Base-by-base conservation (phyloP, 2,797 vertebrate genomes). In the Xerus rutilus region DNA sequence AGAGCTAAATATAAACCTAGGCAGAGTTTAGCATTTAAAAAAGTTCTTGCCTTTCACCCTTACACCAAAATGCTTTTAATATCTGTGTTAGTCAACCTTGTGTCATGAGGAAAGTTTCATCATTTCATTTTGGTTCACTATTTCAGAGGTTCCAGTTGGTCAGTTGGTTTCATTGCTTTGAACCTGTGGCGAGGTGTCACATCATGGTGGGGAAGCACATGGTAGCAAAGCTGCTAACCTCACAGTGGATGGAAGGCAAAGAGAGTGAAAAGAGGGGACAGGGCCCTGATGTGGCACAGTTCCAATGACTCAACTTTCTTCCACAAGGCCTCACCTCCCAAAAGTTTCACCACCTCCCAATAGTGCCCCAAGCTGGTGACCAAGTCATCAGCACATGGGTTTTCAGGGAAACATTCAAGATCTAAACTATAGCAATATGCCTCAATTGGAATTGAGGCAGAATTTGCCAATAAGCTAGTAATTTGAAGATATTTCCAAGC, bases 401-500 rank as follows among this genome's bases (percentile, higher is more conserved):
- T 12, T 14, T 30, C 25, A 8, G 11, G 73, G 28, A 7, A 9
- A 35, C 52, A 70, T 79, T 72, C 64, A 52, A 59, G 21, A 86
- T 59, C 30, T 62, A 47, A 69, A 25, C 39, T 20, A 25, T 14
- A 86, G 7, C 12, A 59, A 0, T 14, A 14, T 91, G 25, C 32
- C 39, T 39, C 70, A 81, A 21, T 47, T 64, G 23, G 57, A 70
- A 92, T 45, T 49, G 18, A 74, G 45, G 30, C 57, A 69, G 72
- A 49, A 78, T 87, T 94, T 93, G 1, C 73, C 72, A 91, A 20
- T 43, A 78, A 87, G 7, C 35, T 94, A 84, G 64, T 77, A 54
- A 69, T 77, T 81, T 84, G 52, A 64, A 97, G 35, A 21, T 45
- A 82, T 85, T 72, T 81, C 11, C 35, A 95, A 78, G 28, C 9